Conservation (phyloP, 2,888 invertebrate genomes). For the Cerastis rubricosa region DNA sequence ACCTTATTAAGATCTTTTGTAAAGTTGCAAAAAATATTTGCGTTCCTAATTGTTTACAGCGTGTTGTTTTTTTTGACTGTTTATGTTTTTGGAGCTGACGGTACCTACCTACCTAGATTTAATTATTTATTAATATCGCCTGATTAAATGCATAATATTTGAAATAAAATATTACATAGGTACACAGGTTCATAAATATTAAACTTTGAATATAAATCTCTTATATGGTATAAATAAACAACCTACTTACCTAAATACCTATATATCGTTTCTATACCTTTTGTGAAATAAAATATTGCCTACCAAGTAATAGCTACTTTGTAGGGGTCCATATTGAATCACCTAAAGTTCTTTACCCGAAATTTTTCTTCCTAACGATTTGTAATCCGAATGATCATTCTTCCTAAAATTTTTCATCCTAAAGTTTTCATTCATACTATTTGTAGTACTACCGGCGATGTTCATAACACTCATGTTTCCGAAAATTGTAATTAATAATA, state of each 20-base stretch:
- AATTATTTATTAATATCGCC: not conserved
- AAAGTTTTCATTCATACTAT: too few species aligned
- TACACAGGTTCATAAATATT: slow-evolving; percentile 40
- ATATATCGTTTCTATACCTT: slow-evolving; percentile 10
- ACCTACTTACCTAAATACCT: not conserved
- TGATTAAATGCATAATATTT: not conserved
- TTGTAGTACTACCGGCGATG: too few species aligned
- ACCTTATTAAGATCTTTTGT: not conserved
- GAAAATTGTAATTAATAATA: too few species aligned
- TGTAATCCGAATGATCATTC: too few species aligned
- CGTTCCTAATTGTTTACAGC: not conserved
- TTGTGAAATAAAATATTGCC: slow-evolving; percentile 1
- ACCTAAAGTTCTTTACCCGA: too few species aligned
- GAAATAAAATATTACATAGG: slow-evolving; percentile 1
- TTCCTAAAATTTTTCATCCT: too few species aligned
- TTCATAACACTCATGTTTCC: too few species aligned
- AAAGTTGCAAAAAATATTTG: not conserved
- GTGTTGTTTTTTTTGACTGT: not conserved
- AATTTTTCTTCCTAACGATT: too few species aligned
- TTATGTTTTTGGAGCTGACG: not conserved
- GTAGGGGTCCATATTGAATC: too few species aligned
- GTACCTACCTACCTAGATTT: not conserved
- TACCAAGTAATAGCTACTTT: not conserved
- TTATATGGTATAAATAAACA: not conserved
- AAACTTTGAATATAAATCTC: not conserved